phyloP scores from a whole-genome alignment of 2,888 invertebrate species.

The Caenorhabditis becei region DNA sequence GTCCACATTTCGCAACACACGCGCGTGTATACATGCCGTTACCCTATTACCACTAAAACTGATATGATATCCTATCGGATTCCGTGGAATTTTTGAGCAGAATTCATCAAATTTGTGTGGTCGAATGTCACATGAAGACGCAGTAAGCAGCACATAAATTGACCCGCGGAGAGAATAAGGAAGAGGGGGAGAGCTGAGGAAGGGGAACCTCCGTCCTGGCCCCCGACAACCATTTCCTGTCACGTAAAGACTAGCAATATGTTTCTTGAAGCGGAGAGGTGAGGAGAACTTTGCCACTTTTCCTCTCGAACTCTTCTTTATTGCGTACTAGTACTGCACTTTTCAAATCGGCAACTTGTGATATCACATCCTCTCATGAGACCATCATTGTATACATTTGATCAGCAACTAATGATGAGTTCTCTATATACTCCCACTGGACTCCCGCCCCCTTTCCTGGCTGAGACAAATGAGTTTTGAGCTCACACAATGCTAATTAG shows the following conservation, averaged over 20 bases:
- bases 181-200: slow-evolving; percentile 5
- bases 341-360: no score
- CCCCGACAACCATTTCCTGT: slow-evolving; percentile 59
- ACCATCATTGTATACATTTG: slow-evolving; percentile 18
- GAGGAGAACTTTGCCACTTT: slow-evolving; percentile 6
- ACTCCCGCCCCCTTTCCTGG: neutral
- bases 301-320: slow-evolving; percentile 2
- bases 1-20: slow-evolving; percentile 40
- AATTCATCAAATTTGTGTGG: slow-evolving; percentile 62
- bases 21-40: slow-evolving; percentile 58
- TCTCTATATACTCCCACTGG: slow-evolving; percentile 1
- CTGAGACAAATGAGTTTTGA: neutral
- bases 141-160: slow-evolving; percentile 52
- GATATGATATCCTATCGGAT: slow-evolving; percentile 49
- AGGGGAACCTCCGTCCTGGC: slow-evolving; percentile 40
- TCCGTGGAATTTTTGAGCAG: slow-evolving; percentile 65
- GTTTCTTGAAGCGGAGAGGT: slow-evolving; percentile 45
- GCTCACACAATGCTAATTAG: neutral
- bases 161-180: slow-evolving; percentile 27
- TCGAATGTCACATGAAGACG: slow-evolving; percentile 45
- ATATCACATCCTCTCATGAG: no score
- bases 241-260: slow-evolving; percentile 55
- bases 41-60: slow-evolving; percentile 49
- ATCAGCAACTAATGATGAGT: neutral
- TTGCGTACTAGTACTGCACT: neutral